Percentiles rank a stretch among this genome's conserved stretches.
phyloP scores from a whole-genome alignment of 2,888 invertebrate species.

The Dione juno region DNA sequence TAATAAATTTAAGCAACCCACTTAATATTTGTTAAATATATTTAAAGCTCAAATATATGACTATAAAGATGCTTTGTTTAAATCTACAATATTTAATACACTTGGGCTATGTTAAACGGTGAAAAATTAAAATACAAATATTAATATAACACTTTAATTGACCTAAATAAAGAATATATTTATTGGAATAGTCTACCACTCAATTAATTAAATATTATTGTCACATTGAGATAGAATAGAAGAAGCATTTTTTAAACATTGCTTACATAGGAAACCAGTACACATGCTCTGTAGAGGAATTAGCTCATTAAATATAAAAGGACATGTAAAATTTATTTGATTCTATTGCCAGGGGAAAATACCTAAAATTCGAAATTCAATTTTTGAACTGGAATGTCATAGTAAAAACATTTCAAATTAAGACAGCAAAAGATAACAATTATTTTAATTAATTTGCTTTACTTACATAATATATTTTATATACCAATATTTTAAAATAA shows the following conservation, averaged over 20 bases:
- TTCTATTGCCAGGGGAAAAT: not conserved
- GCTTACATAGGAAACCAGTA: constrained; percentile 15
- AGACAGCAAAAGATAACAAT: not conserved
- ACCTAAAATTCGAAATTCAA: not conserved
- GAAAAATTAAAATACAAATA: constrained; percentile 40
- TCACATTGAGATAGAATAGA: constrained; percentile 39
- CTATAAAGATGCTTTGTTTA: no score
- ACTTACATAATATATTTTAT: not conserved
- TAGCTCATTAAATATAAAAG: not conserved
- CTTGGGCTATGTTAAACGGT: no score
- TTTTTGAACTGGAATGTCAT: constrained; percentile 11
- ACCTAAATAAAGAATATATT: constrained; percentile 50
- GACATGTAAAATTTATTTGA: not conserved
- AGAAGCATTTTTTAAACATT: constrained; percentile 10
- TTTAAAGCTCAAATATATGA: no score
- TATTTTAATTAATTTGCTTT: not conserved
- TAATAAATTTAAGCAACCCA: no score
- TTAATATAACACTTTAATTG: constrained; percentile 68
- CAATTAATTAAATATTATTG: constrained; percentile 46
- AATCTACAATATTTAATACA: no score
- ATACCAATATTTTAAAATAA: constrained; percentile 9
- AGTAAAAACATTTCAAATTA: not conserved
- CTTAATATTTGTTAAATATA: no score
- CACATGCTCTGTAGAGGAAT: constrained; percentile 1
- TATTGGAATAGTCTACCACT: constrained; percentile 39